Evolutionary conservation across 2,797 vertebrate genomes (phyloP), one percentile per base, ranked within the genome.

Genomic region (Micromesistius poutassou): DNA sequence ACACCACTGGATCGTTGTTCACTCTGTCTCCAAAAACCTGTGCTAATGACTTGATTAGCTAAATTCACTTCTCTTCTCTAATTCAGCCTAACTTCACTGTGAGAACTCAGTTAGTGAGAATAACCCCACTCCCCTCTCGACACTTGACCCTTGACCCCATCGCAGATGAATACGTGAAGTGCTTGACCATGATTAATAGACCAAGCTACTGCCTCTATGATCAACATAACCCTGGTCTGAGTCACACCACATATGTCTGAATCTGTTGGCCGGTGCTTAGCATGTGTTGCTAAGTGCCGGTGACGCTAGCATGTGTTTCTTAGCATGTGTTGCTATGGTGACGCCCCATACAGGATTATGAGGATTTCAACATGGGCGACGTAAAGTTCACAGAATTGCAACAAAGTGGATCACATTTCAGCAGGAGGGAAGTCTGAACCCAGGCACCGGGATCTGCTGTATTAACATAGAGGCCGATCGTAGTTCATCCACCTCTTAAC

Each of bases 321-420:
- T 25, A 66, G 55, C 55, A 28, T 28, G 62, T 28, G 55, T 25
- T 62, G 62, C 62, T 28, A 66, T 28, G 62, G n/a, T 28, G 28
- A 66, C 62, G 25, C 62, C 62, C 62, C 62, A 28, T 66, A n/a
- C 55, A 25, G 55, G 55, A 62, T 62, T 62, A 62, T 62, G 55
- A 62, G 55, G 62, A n/a, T 66, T 66, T 66, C 28, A 10, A 66
- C 62, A 28, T 3, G 62, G 62, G 62, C 62, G 6, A 66, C 25
- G 5, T 2, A 9, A 66, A 28, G 62, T 9, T 66, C 62, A 66
- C 25, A 12, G 8, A 28, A 66, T 66, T n/a, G 62, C n/a, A 66
- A 28, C 62, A 66, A 66, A 66, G 12, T 28, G 62, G 62, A 66
- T 66, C 62, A 12, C 25, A 28, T 66, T 66, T 66, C 62, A 28